These are phyloP conservation scores for Pangasianodon gigas DNA, from an alignment of 2,113 vertebrate genomes.

Conservation along the genomic window DNA sequence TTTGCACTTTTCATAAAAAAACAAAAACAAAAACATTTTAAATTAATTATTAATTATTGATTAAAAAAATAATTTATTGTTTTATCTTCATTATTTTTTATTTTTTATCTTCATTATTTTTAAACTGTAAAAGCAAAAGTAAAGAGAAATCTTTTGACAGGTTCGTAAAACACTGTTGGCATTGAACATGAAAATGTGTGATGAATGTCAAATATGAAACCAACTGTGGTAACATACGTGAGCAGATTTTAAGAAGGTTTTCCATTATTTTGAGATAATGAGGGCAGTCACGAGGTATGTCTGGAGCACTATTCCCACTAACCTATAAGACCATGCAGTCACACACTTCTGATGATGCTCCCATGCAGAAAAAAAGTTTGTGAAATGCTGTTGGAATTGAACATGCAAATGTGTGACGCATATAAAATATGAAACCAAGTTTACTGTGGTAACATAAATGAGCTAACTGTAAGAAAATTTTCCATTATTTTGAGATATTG, in stretches of 20 bases:
- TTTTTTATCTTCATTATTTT: not conserved
- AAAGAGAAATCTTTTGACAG: not conserved
- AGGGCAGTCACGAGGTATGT: not conserved
- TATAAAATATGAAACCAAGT: not conserved
- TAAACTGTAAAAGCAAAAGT: not conserved
- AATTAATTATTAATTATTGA: not conserved
- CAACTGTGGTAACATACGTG: not conserved
- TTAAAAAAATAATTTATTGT: not conserved
- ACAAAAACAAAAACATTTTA: too few relatives aligned
- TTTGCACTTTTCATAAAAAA: not conserved
- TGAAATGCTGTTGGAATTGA: not conserved
- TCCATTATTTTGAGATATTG: too few relatives aligned
- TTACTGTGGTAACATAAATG: too few relatives aligned
- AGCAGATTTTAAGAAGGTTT: not conserved
- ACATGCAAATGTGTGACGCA: not conserved
- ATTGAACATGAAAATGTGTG: not conserved
- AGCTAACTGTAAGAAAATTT: too few relatives aligned
- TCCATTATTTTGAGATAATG: too few relatives aligned
- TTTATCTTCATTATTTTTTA: not conserved
- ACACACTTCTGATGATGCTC: not conserved
- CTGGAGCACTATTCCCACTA: not conserved
- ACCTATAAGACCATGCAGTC: not conserved
- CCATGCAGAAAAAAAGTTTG: too few relatives aligned
- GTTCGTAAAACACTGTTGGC: not conserved
- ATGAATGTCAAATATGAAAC: not conserved